These are phyloP conservation scores for Xylocopa sonorina DNA, from an alignment of 1,140 invertebrate species.

Conservation along the genomic window DNA sequence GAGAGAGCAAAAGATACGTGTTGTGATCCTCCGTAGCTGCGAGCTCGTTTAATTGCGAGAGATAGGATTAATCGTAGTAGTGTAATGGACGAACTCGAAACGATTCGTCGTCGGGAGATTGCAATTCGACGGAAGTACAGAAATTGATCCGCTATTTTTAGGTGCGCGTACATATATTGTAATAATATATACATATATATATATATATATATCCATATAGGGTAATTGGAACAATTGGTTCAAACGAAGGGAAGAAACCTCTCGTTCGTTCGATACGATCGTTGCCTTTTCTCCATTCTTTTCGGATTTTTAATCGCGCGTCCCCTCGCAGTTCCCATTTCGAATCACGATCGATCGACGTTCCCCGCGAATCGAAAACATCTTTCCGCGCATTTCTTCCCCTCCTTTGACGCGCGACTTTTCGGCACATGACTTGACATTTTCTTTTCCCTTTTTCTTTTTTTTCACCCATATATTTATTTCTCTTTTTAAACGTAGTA, in stretches of 20 bases:
- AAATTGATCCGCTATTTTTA: constrained; percentile 45
- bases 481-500: not conserved
- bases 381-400: not conserved
- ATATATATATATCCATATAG: not conserved
- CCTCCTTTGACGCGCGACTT: constrained; percentile 24
- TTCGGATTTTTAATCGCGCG: not conserved
- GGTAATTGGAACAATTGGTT: not conserved
- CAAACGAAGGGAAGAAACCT: constrained; percentile 13
- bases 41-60: constrained; percentile 10
- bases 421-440: constrained; percentile 50
- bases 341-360: too few relatives aligned
- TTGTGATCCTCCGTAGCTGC: constrained; percentile 10
- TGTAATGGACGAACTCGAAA: constrained; percentile 5
- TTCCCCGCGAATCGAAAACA: too few relatives aligned
- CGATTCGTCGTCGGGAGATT: constrained; percentile 43
- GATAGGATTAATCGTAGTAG: constrained; percentile 30
- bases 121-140: constrained; percentile 32
- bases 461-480: constrained; percentile 50
- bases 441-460: too few relatives aligned
- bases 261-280: not conserved
- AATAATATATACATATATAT: constrained; percentile 4
- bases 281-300: not conserved
- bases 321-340: too few relatives aligned
- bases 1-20: not conserved
- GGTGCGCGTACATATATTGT: constrained; percentile 15